These are phyloP conservation scores for Sinocyclocheilus rhinocerous DNA, from an alignment of 2,113 vertebrate genomes.

Conservation along the genomic window DNA sequence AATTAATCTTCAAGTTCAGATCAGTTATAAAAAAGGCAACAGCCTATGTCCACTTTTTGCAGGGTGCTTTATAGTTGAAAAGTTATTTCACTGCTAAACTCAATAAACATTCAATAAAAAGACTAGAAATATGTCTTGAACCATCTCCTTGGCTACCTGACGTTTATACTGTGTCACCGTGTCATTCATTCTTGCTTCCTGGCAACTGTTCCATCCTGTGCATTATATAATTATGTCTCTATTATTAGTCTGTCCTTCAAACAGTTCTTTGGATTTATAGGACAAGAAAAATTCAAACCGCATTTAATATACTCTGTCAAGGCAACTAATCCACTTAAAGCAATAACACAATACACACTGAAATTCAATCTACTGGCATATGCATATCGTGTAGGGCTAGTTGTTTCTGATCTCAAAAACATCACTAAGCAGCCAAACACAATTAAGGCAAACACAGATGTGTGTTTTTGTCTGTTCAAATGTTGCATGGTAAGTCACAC, in stretches of 20 bases:
- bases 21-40: background rate
- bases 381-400: background rate
- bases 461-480: conserved; percentile 15
- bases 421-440: background rate
- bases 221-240: conserved; percentile 58
- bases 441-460: background rate
- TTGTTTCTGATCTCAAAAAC: conserved; percentile 2
- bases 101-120: background rate
- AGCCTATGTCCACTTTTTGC: no score
- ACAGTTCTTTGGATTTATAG: conserved; percentile 51
- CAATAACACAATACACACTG: conserved; percentile 2
- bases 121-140: background rate
- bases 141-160: background rate
- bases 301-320: conserved; percentile 53
- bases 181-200: conserved; percentile 44
- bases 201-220: conserved; percentile 53
- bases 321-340: background rate
- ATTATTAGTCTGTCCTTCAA: conserved; percentile 69
- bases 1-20: background rate
- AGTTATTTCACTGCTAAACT: background rate
- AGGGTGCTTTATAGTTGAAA: no score
- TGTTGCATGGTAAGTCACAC: conserved; percentile 19
- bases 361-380: conserved; percentile 1
- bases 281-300: conserved; percentile 37
- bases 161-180: background rate